These are phyloP conservation scores for Catalaphyllia jardinei DNA, from an alignment of 64 coral and sea anemone species.

Conservation along the genomic window DNA sequence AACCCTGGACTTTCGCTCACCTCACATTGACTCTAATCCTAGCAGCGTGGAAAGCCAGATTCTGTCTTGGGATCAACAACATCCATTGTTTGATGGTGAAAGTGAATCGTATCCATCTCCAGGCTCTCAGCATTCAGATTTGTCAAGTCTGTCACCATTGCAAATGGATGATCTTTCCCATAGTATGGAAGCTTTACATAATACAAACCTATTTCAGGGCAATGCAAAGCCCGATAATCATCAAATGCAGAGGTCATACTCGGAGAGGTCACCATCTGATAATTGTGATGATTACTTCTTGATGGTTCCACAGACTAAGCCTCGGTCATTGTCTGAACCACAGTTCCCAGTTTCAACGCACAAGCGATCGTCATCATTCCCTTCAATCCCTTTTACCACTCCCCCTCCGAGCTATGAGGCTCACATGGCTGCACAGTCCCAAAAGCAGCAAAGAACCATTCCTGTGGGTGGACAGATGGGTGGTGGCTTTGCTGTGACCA, in stretches of 20 bases:
- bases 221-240: slow-evolving; percentile 56
- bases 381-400: slow-evolving; percentile 5
- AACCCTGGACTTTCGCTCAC: slow-evolving; percentile 26
- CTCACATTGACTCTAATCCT: slow-evolving; percentile 36
- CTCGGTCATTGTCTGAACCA: slow-evolving; percentile 70
- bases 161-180: slow-evolving; percentile 46
- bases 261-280: slow-evolving; percentile 65
- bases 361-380: slow-evolving; percentile 39
- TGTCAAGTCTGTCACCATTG: slow-evolving; percentile 69
- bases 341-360: slow-evolving; percentile 48
- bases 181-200: slow-evolving; percentile 25
- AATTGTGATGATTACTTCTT: slow-evolving; percentile 53
- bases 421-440: slow-evolving; percentile 47
- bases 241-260: slow-evolving; percentile 77
- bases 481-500: background rate
- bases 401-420: slow-evolving; percentile 73
- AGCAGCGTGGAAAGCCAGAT: slow-evolving; percentile 55
- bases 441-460: slow-evolving; percentile 19
- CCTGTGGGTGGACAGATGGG: background rate
- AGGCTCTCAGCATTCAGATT: slow-evolving; percentile 43
- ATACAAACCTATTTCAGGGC: slow-evolving; percentile 6
- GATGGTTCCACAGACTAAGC: slow-evolving; percentile 58
- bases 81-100: slow-evolving; percentile 72
- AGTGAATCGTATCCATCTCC: slow-evolving; percentile 45
- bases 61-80: slow-evolving; percentile 60